A percentile compares a stretch with the other conserved stretches of the same genome.
Evolutionary conservation across 2,113 vertebrate species (phyloP).

Genomic region (Scalopus aquaticus): DNA sequence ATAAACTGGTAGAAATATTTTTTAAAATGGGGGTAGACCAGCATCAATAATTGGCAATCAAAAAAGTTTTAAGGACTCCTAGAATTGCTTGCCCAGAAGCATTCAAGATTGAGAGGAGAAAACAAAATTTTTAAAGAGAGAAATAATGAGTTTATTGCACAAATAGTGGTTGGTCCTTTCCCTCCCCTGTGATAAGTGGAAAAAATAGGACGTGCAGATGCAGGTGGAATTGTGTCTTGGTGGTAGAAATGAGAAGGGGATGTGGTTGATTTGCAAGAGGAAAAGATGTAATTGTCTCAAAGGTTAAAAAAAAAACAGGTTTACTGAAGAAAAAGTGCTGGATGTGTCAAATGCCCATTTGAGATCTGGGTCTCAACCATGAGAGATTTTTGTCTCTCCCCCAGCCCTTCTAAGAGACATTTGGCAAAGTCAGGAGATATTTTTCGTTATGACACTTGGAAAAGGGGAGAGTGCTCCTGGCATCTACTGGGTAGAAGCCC

Average conservation of each 20-base stretch:
- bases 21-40: neutral
- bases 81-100: conserved; percentile 47
- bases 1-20: neutral
- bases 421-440: neutral
- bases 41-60: conserved; percentile 14
- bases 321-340: neutral
- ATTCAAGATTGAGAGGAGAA: conserved; percentile 15
- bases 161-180: neutral
- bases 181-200: neutral
- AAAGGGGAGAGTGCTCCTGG: neutral
- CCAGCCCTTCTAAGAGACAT: neutral
- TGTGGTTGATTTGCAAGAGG: neutral
- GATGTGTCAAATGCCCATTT: neutral
- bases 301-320: neutral
- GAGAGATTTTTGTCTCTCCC: neutral
- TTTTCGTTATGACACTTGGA: neutral
- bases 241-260: neutral
- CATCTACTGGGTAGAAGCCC: neutral
- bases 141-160: neutral
- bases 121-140: neutral
- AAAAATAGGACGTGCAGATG: neutral
- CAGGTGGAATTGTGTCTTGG: neutral
- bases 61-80: neutral
- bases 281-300: neutral
- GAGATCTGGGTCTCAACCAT: neutral